Conservation (phyloP, 2,113 vertebrate genomes). For the Struthidea cinerea region DNA sequence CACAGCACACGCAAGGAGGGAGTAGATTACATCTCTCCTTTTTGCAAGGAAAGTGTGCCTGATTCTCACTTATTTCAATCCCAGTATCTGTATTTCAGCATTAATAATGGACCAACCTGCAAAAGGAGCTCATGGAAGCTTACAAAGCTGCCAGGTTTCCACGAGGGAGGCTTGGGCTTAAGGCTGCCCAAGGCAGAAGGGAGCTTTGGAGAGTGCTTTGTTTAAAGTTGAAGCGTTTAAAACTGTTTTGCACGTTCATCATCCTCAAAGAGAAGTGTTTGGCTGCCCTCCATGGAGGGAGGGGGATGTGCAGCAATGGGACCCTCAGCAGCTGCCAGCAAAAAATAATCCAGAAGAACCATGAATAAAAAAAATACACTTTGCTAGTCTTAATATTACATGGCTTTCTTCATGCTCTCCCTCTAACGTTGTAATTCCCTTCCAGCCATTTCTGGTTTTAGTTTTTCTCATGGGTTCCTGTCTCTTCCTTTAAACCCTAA, state of each 20-base stretch:
- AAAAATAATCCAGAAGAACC: constrained; percentile 21
- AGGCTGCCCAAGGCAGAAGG: not conserved
- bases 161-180: not conserved
- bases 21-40: not conserved
- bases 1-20: not conserved
- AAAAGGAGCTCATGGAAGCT: not conserved
- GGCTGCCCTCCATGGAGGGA: not conserved
- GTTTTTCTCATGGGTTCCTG: not conserved
- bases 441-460: not conserved
- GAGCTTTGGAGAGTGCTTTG: not conserved
- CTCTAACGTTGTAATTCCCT: not conserved
- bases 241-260: not conserved
- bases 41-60: not conserved
- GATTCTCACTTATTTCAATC: not conserved
- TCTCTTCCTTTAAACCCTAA: not conserved
- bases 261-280: constrained; percentile 7
- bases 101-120: not conserved
- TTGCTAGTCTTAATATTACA: not conserved
- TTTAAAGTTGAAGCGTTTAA: not conserved
- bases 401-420: not conserved
- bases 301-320: not conserved
- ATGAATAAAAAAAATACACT: constrained; percentile 27
- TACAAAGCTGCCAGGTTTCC: not conserved
- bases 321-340: not conserved
- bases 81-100: not conserved